Percentiles rank a stretch among this genome's conserved stretches.
These are phyloP conservation scores for Eristalis intricaria DNA, from an alignment of 2,888 invertebrate genomes.

Conservation along the genomic window DNA sequence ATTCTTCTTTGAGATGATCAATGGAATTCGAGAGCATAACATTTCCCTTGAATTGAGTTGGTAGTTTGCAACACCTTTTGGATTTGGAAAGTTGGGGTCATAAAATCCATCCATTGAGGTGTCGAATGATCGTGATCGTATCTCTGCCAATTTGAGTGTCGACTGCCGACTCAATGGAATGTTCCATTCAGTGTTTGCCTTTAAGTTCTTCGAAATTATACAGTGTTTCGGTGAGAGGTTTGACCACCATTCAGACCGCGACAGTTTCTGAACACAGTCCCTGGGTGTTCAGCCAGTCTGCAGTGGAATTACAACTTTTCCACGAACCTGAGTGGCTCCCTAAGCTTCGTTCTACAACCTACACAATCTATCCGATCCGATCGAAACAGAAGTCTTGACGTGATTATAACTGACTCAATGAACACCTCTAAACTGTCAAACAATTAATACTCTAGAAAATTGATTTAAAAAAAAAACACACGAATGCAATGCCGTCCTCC, in stretches of 20 bases:
- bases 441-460: constrained; percentile 43
- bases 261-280: no score
- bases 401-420: constrained; percentile 45
- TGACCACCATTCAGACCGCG: no score
- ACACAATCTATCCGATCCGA: background rate
- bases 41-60: background rate
- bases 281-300: no score
- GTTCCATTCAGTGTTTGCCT: no score
- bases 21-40: background rate
- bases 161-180: no score
- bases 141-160: background rate
- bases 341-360: background rate
- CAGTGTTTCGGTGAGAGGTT: no score
- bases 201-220: no score
- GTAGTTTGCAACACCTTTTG: background rate
- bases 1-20: background rate
- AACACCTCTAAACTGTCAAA: constrained; percentile 36
- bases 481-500: background rate
- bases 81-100: background rate
- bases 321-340: no score
- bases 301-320: no score
- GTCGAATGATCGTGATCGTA: background rate
- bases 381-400: constrained; percentile 19
- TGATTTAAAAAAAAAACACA: constrained; percentile 33
- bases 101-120: background rate